These are phyloP conservation scores for Stegodyphus mimosarum DNA, from an alignment of 1,140 invertebrate genomes.

Conservation along the genomic window DNA sequence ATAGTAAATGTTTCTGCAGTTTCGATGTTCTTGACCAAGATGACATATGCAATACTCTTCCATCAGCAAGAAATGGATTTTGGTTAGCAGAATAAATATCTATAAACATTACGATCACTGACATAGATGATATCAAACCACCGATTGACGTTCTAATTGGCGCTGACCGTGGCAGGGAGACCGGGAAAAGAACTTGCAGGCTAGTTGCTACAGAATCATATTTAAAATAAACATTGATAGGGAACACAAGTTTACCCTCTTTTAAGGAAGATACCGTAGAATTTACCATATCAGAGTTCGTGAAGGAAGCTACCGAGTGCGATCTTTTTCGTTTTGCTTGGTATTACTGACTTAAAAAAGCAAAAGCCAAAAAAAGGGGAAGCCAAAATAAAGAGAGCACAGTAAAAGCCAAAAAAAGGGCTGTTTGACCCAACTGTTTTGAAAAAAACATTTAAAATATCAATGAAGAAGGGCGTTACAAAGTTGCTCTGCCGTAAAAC, in stretches of 20 bases:
- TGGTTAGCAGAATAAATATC: too few relatives aligned
- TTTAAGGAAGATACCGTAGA: neutral
- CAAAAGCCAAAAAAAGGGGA: too few relatives aligned
- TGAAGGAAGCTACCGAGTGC: neutral
- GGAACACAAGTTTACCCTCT: neutral
- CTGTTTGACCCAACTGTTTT: neutral
- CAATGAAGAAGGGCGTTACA: neutral
- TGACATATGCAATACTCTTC: too few relatives aligned
- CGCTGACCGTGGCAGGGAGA: too few relatives aligned
- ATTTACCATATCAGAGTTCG: neutral
- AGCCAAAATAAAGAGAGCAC: neutral
- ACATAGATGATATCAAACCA: too few relatives aligned
- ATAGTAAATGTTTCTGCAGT: too few relatives aligned
- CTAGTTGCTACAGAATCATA: neutral
- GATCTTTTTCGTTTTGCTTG: slow-evolving; percentile 1
- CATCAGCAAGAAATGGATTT: too few relatives aligned
- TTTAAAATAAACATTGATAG: neutral
- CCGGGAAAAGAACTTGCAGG: neutral
- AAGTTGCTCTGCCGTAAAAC: slow-evolving; percentile 17
- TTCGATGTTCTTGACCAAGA: too few relatives aligned
- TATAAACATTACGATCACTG: too few relatives aligned
- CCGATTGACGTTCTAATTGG: too few relatives aligned
- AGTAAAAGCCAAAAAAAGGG: neutral
- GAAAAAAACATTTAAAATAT: too few relatives aligned
- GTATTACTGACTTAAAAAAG: neutral